Evolutionary conservation across 2,797 vertebrate genomes (phyloP).

Genomic region (Sebastes baramenuke): DNA sequence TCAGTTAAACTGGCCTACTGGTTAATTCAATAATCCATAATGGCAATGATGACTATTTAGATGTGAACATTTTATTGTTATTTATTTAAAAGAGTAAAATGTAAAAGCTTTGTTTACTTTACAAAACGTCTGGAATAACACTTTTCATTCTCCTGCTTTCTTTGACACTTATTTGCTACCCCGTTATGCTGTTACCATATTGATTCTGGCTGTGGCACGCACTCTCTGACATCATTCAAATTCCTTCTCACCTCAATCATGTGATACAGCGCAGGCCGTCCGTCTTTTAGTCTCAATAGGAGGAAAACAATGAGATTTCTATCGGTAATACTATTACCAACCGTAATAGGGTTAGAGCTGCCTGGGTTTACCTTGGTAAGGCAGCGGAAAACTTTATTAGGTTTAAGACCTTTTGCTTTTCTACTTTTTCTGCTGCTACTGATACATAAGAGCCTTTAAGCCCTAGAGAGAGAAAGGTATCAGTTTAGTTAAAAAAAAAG

Average conservation of each 20-base stretch:
- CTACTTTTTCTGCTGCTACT: constrained; percentile 77
- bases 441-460: constrained; percentile 78
- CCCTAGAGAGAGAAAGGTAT: constrained; percentile 77
- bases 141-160: constrained; percentile 6
- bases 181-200: constrained; percentile 43
- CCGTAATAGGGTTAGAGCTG: constrained; percentile 76
- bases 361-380: constrained; percentile 76
- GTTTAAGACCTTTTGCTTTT: constrained; percentile 78
- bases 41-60: neutral
- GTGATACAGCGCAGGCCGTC: constrained; percentile 64
- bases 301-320: constrained; percentile 79
- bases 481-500: constrained; percentile 36
- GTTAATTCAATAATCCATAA: constrained; percentile 41
- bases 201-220: constrained; percentile 46
- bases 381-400: constrained; percentile 81
- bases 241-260: constrained; percentile 77
- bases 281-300: constrained; percentile 68
- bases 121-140: neutral
- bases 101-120: neutral
- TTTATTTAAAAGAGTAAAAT: neutral
- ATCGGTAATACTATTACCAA: constrained; percentile 80
- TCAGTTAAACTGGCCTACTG: neutral
- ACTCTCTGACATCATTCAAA: constrained; percentile 75
- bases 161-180: constrained; percentile 2
- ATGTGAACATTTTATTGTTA: neutral